These are phyloP conservation scores for Microtus oregoni DNA, from an alignment of 2,113 vertebrate species.

Conservation along the genomic window DNA sequence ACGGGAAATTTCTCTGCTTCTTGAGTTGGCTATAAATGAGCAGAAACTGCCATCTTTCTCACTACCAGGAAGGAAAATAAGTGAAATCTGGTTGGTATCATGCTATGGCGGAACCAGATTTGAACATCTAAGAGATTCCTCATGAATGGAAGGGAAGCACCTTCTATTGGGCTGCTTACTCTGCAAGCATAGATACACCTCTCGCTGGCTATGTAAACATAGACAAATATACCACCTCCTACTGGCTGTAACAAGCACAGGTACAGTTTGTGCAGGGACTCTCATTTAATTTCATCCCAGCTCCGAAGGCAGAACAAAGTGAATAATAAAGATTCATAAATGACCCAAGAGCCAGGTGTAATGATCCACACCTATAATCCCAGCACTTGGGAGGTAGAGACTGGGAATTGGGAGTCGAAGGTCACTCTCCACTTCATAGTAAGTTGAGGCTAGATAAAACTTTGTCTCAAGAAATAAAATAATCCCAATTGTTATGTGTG, in stretches of 20 bases:
- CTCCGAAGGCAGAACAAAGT: neutral
- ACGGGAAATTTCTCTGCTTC: neutral
- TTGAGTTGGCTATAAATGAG: neutral
- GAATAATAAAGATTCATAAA: neutral
- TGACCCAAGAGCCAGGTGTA: neutral
- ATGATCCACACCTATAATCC: neutral
- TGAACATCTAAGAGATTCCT: neutral
- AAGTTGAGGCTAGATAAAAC: neutral
- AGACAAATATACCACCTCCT: neutral
- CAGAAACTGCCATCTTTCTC: neutral
- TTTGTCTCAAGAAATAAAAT: neutral
- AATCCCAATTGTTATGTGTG: neutral
- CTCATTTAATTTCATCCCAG: constrained; percentile 6
- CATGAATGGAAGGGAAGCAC: neutral
- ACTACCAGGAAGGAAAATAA: neutral
- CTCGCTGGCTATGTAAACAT: neutral
- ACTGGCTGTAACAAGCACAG: neutral
- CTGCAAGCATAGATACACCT: neutral
- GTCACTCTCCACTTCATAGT: neutral
- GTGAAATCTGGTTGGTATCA: neutral
- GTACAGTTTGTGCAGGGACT: neutral
- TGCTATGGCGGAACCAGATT: neutral
- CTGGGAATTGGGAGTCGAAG: neutral
- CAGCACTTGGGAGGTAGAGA: neutral
- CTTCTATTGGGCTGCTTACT: neutral